These are phyloP conservation scores for Atherix ibis DNA, from an alignment of 2,888 invertebrate species.

Conservation along the genomic window DNA sequence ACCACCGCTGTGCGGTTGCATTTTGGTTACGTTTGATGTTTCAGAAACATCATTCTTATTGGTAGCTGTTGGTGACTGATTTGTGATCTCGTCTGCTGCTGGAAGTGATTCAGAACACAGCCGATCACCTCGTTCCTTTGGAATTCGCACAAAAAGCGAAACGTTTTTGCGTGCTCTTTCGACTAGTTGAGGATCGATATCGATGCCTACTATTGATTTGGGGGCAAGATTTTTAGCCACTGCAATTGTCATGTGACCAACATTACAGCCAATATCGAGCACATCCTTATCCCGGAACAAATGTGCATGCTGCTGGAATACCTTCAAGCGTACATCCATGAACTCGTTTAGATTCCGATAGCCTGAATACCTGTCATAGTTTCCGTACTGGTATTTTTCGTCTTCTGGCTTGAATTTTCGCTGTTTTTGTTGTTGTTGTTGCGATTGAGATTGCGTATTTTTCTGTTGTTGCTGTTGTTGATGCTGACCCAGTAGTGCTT, in stretches of 20 bases:
- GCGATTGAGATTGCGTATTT: not conserved
- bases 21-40: not conserved
- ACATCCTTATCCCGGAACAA: constrained; percentile 82
- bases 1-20: no score
- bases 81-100: no score
- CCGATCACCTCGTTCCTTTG: no score
- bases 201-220: constrained; percentile 76
- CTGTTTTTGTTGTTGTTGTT: constrained; percentile 8
- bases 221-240: constrained; percentile 78
- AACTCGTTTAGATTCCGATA: constrained; percentile 73
- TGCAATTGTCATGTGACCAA: constrained; percentile 84
- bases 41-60: no score
- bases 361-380: constrained; percentile 94
- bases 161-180: constrained; percentile 33
- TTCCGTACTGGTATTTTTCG: constrained; percentile 80
- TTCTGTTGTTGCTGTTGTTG: not conserved
- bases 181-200: constrained; percentile 83
- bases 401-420: constrained; percentile 53
- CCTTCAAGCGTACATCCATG: constrained; percentile 68
- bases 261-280: constrained; percentile 94
- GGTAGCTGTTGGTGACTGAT: no score
- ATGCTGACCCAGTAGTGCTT: no score
- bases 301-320: constrained; percentile 61
- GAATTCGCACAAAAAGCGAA: constrained; percentile 21
- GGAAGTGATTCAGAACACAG: no score